Base-by-base conservation (phyloP, 2,797 vertebrate species). In the Chloroceryle amazona region DNA sequence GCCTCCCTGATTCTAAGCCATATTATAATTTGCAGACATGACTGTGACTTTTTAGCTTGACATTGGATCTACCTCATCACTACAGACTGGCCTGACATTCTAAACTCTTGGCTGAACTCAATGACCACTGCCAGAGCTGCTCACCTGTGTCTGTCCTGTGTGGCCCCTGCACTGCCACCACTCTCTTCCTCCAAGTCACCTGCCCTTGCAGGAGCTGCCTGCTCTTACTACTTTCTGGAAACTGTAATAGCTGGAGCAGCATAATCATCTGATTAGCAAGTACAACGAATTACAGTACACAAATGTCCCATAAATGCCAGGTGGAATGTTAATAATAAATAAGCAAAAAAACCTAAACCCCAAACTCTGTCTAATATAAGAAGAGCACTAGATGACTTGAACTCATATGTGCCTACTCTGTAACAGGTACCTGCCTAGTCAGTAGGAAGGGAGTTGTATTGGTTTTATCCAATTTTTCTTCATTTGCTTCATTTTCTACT, bases 321-420 rank as follows among this genome's bases (percentile, higher is more conserved):
- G 41, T 81, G 41, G 58, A 84, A 79, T 7, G 10, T 78, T 89
- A 91, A 71, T 79, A 94, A 89, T 83, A 81, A 84, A 84, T 46
- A 88, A 75, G 19, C n/a, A 65, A 17, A 33, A 39, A 42, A 41
- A 15, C 41, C 41, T 41, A 47, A 47, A 23, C 46, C 22, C 13
- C 13, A 65, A 26, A 61, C 13, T 47, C 29, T 28, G 3, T 72
- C 16, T 51, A 72, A 74, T 71, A 4, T 39, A 75, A 71, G 41
- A 39, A 46, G 37, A 67, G 4, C 10, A 37, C 15, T 21, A 61
- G 49, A 67, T 22, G 11, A 49, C 33, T 80, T 82, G 42, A 90
- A 51, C 13, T 85, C 33, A 33, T 62, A 65, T 62, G 29, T 70
- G 21, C 22, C 60, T 73, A 42, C 6, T 58, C 29, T 55, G 22